phyloP scores from a whole-genome alignment of 2,797 vertebrate species.

The Myiothlypis coronata region DNA sequence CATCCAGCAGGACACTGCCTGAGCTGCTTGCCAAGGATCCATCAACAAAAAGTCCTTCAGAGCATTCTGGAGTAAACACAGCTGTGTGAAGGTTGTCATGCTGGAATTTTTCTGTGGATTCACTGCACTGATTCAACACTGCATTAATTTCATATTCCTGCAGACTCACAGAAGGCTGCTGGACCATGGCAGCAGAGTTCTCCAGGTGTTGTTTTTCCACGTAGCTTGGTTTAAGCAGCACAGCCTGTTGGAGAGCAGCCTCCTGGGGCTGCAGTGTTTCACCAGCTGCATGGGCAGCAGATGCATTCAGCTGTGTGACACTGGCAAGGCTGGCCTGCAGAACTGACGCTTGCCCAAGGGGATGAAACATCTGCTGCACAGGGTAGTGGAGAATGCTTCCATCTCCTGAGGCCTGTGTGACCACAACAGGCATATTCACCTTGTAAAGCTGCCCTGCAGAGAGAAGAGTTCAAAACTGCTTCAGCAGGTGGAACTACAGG shows the following conservation, averaged over 20 bases:
- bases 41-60: background rate
- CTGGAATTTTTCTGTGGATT: constrained; percentile 6
- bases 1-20: background rate
- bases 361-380: constrained; percentile 72
- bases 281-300: constrained; percentile 24
- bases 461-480: background rate
- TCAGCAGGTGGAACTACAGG: background rate
- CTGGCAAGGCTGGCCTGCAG: background rate
- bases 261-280: constrained; percentile 53
- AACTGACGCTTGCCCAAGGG: constrained; percentile 59
- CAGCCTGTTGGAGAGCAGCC: background rate
- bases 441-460: constrained; percentile 90
- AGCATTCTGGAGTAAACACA: constrained; percentile 68
- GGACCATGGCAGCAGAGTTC: background rate
- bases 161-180: constrained; percentile 45
- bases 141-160: background rate
- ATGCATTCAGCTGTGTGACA: background rate
- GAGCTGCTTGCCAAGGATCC: constrained; percentile 27
- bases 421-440: constrained; percentile 90
- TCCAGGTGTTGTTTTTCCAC: background rate
- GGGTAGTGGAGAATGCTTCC: constrained; percentile 71
- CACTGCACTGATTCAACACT: constrained; percentile 10
- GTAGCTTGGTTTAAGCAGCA: background rate
- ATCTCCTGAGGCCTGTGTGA: constrained; percentile 82
- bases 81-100: constrained; percentile 11